Percentiles rank a stretch among this genome's conserved stretches.
Evolutionary conservation across 2,888 invertebrate genomes (phyloP).

Genomic region (Taphrorychus bicolor): DNA sequence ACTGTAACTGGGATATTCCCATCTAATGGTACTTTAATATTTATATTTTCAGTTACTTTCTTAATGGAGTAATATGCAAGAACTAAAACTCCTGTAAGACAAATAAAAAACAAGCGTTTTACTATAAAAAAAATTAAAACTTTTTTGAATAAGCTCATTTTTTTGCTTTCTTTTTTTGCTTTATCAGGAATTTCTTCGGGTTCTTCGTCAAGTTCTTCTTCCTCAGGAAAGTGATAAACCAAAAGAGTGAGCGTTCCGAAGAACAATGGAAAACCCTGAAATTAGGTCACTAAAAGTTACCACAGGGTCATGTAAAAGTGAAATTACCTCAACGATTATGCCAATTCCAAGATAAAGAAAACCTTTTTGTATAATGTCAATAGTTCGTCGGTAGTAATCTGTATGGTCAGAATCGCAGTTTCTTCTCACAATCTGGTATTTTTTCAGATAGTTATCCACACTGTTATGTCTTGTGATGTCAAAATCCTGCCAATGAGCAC

Average conservation of each 20-base stretch:
- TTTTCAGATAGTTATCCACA: neutral
- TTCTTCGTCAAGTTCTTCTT: neutral
- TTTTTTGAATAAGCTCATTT: constrained; percentile 2
- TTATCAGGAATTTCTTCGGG: neutral
- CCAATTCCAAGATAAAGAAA: neutral
- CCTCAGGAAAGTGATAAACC: neutral
- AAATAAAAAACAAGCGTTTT: constrained; percentile 4
- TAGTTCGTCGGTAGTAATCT: too few species aligned
- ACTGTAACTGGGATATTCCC: neutral
- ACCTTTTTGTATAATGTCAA: too few species aligned
- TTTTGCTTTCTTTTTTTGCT: neutral
- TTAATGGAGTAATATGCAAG: neutral
- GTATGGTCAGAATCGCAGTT: too few species aligned
- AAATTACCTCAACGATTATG: neutral
- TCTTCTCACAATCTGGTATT: neutral
- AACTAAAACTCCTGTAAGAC: neutral
- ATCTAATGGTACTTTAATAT: neutral
- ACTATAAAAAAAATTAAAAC: constrained; percentile 12
- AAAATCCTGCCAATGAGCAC: neutral
- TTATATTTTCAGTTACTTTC: constrained; percentile 2
- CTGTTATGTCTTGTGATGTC: neutral
- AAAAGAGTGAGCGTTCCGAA: neutral
- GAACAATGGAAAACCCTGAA: constrained; percentile 4
- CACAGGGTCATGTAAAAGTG: too few species aligned
- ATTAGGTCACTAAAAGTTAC: neutral